phyloP scores from a whole-genome alignment of 1,140 invertebrate genomes.

The Drosophila arizonae region DNA sequence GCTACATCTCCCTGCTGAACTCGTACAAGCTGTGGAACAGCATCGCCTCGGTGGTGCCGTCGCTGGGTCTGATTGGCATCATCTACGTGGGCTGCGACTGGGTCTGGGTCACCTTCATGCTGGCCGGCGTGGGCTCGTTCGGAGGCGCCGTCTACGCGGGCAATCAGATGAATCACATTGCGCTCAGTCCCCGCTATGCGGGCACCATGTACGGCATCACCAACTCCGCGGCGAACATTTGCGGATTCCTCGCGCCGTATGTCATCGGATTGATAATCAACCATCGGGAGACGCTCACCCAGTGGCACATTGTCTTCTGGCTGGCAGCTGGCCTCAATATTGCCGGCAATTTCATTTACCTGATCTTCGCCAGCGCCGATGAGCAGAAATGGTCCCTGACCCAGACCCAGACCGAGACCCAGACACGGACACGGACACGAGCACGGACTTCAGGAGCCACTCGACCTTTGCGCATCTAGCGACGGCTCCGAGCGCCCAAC shows the following conservation, averaged over 20 bases:
- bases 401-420: too few species aligned
- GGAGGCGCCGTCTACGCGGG: slow-evolving; percentile 90
- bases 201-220: slow-evolving; percentile 95
- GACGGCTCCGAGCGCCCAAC: background rate
- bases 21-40: slow-evolving; percentile 91
- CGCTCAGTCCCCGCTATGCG: slow-evolving; percentile 92
- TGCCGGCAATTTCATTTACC: slow-evolving; percentile 90
- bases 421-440: background rate
- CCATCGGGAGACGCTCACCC: slow-evolving; percentile 90
- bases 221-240: slow-evolving; percentile 93
- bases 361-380: slow-evolving; percentile 91
- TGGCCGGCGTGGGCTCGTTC: slow-evolving; percentile 88
- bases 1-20: slow-evolving; percentile 86
- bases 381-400: slow-evolving; percentile 89
- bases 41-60: slow-evolving; percentile 89
- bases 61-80: slow-evolving; percentile 89
- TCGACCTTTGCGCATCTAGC: slow-evolving; percentile 33
- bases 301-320: slow-evolving; percentile 95
- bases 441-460: background rate
- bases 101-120: slow-evolving; percentile 87
- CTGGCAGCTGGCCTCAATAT: slow-evolving; percentile 91
- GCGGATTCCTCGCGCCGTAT: slow-evolving; percentile 93
- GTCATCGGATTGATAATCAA: slow-evolving; percentile 89
- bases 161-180: slow-evolving; percentile 94
- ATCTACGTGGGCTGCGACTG: slow-evolving; percentile 91